Evolutionary conservation across 2,888 invertebrate genomes (phyloP), one percentile per base, ranked within the genome.

Genomic region (Lepidonotus clava): DNA sequence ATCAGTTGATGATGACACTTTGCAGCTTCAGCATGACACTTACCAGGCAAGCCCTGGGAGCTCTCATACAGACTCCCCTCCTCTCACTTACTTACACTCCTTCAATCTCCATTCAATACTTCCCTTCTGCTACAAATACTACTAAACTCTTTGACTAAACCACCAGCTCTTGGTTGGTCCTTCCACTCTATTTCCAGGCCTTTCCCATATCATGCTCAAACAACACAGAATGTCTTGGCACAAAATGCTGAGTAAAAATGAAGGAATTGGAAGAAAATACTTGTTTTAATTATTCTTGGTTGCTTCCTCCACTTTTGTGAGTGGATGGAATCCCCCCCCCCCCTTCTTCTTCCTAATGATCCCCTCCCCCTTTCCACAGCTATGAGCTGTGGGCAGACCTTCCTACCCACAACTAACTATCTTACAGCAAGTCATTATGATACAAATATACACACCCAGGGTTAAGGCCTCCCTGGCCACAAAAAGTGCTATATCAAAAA

Each of bases 401-500:
- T 21, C 28, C 80, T 36, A 56, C 83, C 56, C 83, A 53, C 61
- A 83, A 56, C 83, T 34, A 76, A 85, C 76, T 86, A 86, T 86
- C 86, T 80, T 86, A 86, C 86, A 86, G 77, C 86, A 51, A 86
- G 71, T 86, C 34, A 32, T 71, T 87, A 87, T 84, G 40, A 53
- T 86, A 87, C 87, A 84, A 87, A 87, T 87, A 84, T 87, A 87
- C 87, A 87, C 18, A 40, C n/a, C 86, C 83, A 56, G 53, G 86
- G 51, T 53, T n/a, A 53, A 32, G 84, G 32, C 24, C 24, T n/a
- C 87, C 66, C 66, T 40, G 80, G 66, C 40, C 66, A 24, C 83
- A 85, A 86, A 87, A 88, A 88, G 84, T 85, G 76, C 87, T 88
- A 88, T 88, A 88, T 88, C 88, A 87, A 88, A 88, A 88, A 88